These are phyloP conservation scores for Paracyclopina nana DNA, from an alignment of 1,140 invertebrate species.

Conservation along the genomic window DNA sequence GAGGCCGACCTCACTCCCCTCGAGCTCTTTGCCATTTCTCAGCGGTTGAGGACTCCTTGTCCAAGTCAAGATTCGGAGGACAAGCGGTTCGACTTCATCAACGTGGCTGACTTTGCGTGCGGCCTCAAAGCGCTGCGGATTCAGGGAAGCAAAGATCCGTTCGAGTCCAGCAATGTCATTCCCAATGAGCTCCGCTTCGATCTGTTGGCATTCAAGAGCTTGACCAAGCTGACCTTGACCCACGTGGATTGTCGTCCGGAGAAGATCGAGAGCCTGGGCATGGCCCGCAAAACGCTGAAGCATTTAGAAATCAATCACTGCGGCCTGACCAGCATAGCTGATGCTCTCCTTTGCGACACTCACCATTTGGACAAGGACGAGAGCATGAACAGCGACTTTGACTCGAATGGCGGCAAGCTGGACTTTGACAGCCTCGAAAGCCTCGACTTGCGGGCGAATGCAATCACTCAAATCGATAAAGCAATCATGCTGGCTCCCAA, in stretches of 20 bases:
- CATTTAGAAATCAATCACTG: not conserved
- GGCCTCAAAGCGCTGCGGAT: not conserved
- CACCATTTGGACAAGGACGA: not conserved
- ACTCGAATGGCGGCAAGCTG: not conserved
- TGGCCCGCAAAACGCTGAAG: not conserved
- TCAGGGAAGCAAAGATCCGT: not conserved
- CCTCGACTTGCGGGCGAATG: not conserved
- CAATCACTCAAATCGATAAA: not conserved
- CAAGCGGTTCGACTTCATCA: constrained; percentile 6
- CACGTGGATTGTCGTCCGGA: not conserved
- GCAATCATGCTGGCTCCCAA: not conserved
- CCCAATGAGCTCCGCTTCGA: constrained; percentile 1
- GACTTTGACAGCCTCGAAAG: too few species aligned
- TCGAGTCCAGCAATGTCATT: not conserved
- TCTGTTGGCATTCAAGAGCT: constrained; percentile 2
- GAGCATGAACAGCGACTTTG: not conserved
- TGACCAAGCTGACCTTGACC: constrained; percentile 3
- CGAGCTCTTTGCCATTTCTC: not conserved
- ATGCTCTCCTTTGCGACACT: not conserved
- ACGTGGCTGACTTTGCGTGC: constrained; percentile 4
- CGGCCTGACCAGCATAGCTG: not conserved
- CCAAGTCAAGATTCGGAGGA: not conserved
- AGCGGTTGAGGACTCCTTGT: not conserved
- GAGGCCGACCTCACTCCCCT: not conserved
- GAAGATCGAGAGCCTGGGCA: not conserved